Conservation (phyloP, 2,888 invertebrate species). For the Oeneis ivallda region DNA sequence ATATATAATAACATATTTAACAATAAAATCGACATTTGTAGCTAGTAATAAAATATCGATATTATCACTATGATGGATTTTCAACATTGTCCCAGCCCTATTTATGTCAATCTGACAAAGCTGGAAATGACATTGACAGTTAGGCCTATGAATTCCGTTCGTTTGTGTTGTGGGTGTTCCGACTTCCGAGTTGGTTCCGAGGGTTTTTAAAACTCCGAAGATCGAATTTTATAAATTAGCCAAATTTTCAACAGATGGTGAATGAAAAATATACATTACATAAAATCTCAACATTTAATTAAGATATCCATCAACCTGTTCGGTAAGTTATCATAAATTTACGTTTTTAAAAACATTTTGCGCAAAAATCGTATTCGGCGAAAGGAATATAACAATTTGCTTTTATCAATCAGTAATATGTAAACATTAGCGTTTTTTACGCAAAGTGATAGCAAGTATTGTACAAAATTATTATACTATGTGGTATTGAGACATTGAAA, state of each 20-base stretch:
- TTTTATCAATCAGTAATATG: neutral
- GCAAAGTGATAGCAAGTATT: slow-evolving; percentile 34
- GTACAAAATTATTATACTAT: slow-evolving; percentile 25
- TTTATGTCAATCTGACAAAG: too few relatives aligned
- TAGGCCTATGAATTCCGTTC: slow-evolving; percentile 62
- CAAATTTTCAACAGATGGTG: slow-evolving; percentile 24
- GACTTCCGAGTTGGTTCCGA: too few relatives aligned
- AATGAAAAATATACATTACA: slow-evolving; percentile 23
- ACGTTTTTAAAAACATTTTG: slow-evolving; percentile 26
- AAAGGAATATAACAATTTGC: slow-evolving; percentile 50
- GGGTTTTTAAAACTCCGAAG: slow-evolving; percentile 20
- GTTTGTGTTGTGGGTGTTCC: slow-evolving; percentile 51
- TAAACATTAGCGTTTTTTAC: slow-evolving; percentile 34
- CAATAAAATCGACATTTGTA: too few relatives aligned
- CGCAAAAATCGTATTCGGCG: slow-evolving; percentile 34
- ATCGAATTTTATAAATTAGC: slow-evolving; percentile 24
- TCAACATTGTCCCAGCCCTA: too few relatives aligned
- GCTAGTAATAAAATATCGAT: too few relatives aligned
- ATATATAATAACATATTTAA: too few relatives aligned
- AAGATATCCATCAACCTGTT: slow-evolving; percentile 41
- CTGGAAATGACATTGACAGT: slow-evolving; percentile 46
- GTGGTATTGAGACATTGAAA: slow-evolving; percentile 36
- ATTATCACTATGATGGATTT: too few relatives aligned
- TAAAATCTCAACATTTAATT: slow-evolving; percentile 10
- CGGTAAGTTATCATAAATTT: slow-evolving; percentile 53